Evolutionary conservation across 35 echinoderm and acorn worm genomes (phyloP), one percentile per base, ranked within the genome.

Genomic region (Lytechinus variegatus): DNA sequence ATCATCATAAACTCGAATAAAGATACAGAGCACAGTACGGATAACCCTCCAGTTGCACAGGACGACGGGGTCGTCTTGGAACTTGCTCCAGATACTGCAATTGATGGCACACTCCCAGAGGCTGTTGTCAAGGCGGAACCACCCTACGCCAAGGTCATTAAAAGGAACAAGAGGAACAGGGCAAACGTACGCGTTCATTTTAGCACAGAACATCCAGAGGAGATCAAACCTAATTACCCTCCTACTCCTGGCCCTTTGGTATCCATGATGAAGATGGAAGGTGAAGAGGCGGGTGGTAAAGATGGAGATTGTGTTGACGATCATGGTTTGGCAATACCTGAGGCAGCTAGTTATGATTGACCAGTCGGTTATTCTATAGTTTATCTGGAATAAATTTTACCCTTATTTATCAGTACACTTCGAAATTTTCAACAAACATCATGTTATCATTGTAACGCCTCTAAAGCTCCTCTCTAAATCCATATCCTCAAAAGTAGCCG

Each of bases 71-170:
- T 79, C 21, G 66, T 24, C 66, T 5, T 79, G 66, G 66, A 79
- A n/a, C 66, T n/a, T 24, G 21, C 66, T 24, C 66, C 66, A 1
- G 66, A 79, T 79, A 24, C n/a, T 2, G 21, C 66, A 24, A 79
- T 5, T 79, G 66, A n/a, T 79, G 66, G 66, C 16, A 79, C 19
- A 4, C 66, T 24, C 16, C 19, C 16, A 4, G 66, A 79, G 66
- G 14, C 16, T 13, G 52, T 9, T 93, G 92, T 9, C 28, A 93
- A 93, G 53, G 55, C 54, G 24, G 92, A 93, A 57, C 92, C 92
- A 28, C 92, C 92, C 9, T 93, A 93, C 28, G 92, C 92, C 52
- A 93, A 93, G 54, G 92, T 93, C 27, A 93, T 55, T 10, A 93
- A 93, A 12, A 33, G 92, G 19, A 93, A 93, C 54, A 93, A 93